phyloP scores from a whole-genome alignment of 2,888 invertebrate genomes.

The Lasiommata megera region DNA sequence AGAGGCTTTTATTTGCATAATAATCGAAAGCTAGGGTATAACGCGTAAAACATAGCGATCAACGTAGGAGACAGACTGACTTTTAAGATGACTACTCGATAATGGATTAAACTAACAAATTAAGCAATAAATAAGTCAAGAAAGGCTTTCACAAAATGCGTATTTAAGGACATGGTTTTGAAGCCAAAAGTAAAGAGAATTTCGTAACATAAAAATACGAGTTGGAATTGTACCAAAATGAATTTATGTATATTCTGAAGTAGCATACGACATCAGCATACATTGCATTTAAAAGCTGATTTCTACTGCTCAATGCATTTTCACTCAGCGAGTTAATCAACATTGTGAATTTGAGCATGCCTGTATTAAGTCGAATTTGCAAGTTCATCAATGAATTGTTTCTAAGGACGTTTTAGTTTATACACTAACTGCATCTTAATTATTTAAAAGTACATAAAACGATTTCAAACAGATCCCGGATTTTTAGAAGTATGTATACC shows the following conservation, averaged over 20 bases:
- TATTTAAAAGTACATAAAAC: not conserved
- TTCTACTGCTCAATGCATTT: conserved; percentile 77
- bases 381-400: conserved; percentile 5
- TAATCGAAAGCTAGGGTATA: too few species aligned
- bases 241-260: conserved; percentile 25
- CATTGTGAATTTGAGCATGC: conserved; percentile 32
- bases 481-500: too few species aligned
- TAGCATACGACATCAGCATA: conserved; percentile 50
- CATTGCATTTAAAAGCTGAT: conserved; percentile 66
- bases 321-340: conserved; percentile 58
- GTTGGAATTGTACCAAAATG: conserved; percentile 30
- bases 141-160: not conserved
- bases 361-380: conserved; percentile 22
- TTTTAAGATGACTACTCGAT: too few species aligned
- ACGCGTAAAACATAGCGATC: too few species aligned
- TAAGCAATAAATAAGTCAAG: too few species aligned
- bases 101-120: too few species aligned
- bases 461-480: too few species aligned
- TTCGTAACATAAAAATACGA: conserved; percentile 12
- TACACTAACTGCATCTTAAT: not conserved
- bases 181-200: not conserved
- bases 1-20: too few species aligned
- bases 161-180: not conserved
- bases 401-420: not conserved
- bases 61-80: too few species aligned